These are phyloP conservation scores for Salmo trutta DNA, from an alignment of 2,797 vertebrate species.

Conservation along the genomic window DNA sequence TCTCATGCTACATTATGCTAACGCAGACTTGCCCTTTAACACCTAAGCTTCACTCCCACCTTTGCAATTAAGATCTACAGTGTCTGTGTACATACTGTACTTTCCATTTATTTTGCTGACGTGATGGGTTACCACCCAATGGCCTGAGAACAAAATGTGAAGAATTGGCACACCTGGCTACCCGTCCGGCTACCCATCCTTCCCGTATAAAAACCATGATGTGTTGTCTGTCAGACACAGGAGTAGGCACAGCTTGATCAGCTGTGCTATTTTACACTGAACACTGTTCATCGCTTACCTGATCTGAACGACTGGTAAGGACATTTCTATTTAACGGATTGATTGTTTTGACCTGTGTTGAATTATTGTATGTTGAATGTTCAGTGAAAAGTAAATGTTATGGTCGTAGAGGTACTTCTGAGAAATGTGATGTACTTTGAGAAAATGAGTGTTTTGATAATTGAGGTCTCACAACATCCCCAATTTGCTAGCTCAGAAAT, in stretches of 20 bases:
- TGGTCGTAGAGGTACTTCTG: not conserved
- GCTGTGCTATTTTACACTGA: not conserved
- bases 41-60: not conserved
- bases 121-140: not conserved
- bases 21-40: not conserved
- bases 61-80: not conserved
- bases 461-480: not conserved
- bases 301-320: not conserved
- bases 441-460: not conserved
- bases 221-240: not conserved
- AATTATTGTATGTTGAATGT: too few species aligned
- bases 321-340: not conserved
- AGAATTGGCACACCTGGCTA: not conserved
- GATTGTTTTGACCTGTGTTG: not conserved
- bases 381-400: too few species aligned
- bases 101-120: not conserved
- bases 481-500: not conserved
- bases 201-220: not conserved
- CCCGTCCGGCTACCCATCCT: not conserved
- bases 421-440: not conserved
- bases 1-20: not conserved
- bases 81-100: too few species aligned
- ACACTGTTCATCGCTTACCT: not conserved
- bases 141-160: not conserved
- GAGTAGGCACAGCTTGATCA: not conserved